Conservation (phyloP, 2,888 invertebrate genomes). For the Sesia bembeciformis region DNA sequence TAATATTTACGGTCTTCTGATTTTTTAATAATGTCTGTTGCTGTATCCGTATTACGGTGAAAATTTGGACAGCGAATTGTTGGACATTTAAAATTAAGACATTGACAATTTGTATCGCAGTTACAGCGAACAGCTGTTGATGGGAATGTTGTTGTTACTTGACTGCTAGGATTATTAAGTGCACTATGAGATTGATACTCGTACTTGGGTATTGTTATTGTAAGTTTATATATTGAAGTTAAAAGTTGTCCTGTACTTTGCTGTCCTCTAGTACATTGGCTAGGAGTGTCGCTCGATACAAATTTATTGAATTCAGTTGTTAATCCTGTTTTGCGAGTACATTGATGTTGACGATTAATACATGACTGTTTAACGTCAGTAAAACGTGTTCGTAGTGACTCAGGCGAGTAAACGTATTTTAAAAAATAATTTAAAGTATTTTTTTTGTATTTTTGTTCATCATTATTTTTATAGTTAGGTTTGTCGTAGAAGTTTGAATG, state of each 20-base stretch:
- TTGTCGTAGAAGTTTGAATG: conserved; percentile 42
- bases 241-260: too few species aligned
- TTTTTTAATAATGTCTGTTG: conserved; percentile 15
- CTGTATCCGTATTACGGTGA: conserved; percentile 14
- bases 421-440: conserved; percentile 21
- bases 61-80: conserved; percentile 11
- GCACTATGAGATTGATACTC: too few species aligned
- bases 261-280: too few species aligned
- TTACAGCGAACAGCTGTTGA: neutral
- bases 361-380: too few species aligned
- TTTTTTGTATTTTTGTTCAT: conserved; percentile 13
- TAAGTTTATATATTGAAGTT: too few species aligned
- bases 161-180: too few species aligned
- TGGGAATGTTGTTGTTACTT: too few species aligned
- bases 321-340: too few species aligned
- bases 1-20: conserved; percentile 20
- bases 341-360: too few species aligned
- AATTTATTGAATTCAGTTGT: too few species aligned
- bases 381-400: conserved; percentile 3
- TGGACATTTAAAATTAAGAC: conserved; percentile 13
- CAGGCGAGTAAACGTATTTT: conserved; percentile 23
- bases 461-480: conserved; percentile 19
- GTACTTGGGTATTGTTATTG: too few species aligned
- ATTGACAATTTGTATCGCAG: conserved; percentile 17
- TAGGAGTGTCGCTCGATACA: too few species aligned